These are phyloP conservation scores for Stenotaenia linearis DNA, from an alignment of 2,888 invertebrate genomes.

Conservation along the genomic window DNA sequence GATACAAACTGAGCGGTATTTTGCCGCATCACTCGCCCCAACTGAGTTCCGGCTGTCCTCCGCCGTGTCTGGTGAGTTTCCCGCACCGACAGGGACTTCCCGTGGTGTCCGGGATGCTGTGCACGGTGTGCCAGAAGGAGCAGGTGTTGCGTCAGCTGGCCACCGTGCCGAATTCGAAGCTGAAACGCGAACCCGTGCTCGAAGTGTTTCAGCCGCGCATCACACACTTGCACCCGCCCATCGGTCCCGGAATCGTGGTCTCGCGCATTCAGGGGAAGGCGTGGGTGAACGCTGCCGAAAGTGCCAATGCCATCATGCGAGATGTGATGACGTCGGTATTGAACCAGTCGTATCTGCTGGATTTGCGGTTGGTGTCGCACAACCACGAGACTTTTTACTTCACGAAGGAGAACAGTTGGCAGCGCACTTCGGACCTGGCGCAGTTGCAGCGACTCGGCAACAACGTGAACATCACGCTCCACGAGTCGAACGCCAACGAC, in stretches of 20 bases:
- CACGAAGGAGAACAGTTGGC: constrained; percentile 85
- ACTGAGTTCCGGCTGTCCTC: not conserved
- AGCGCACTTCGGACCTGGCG: constrained; percentile 79
- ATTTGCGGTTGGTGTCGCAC: constrained; percentile 58
- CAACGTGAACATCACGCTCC: constrained; percentile 31
- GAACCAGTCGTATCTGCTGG: constrained; percentile 78
- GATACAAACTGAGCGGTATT: constrained; percentile 75
- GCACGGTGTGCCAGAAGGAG: constrained; percentile 38
- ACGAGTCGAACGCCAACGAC: constrained; percentile 24
- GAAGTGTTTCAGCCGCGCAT: constrained; percentile 34
- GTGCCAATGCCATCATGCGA: constrained; percentile 81
- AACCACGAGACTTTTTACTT: constrained; percentile 90
- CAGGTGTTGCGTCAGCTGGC: constrained; percentile 38
- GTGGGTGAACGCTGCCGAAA: constrained; percentile 73
- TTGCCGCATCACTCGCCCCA: constrained; percentile 72
- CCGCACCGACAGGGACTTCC: constrained; percentile 37
- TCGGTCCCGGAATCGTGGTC: constrained; percentile 73
- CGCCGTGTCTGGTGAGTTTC: constrained; percentile 30
- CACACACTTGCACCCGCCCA: constrained; percentile 54
- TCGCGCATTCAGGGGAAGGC: constrained; percentile 53
- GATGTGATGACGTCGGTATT: constrained; percentile 90
- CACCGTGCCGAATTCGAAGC: constrained; percentile 38
- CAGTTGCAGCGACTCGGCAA: constrained; percentile 69
- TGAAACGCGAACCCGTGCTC: constrained; percentile 38
- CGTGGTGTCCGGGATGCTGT: constrained; percentile 40